Evolutionary conservation across 2,113 vertebrate species (phyloP).

Genomic region (Sorex araneus): DNA sequence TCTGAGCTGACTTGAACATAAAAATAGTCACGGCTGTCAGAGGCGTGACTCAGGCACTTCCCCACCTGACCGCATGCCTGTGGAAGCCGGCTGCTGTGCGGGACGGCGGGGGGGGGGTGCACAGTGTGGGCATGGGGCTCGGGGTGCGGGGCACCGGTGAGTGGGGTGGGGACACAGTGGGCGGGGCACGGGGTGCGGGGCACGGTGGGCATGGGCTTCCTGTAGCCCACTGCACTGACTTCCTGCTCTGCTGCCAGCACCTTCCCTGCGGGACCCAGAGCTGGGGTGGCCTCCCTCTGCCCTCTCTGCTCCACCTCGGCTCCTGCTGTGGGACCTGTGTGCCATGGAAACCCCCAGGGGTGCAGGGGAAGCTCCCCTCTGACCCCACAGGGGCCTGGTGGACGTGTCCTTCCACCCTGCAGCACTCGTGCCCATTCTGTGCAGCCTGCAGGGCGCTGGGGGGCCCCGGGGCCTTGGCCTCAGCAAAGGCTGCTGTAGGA

Average conservation of each 20-base stretch:
- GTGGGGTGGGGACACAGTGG: too few relatives aligned
- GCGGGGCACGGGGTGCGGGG: too few relatives aligned
- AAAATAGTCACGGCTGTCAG: conserved; percentile 51
- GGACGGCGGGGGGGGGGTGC: neutral
- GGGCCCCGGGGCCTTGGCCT: too few relatives aligned
- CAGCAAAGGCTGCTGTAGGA: too few relatives aligned
- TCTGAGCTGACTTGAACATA: conserved; percentile 74
- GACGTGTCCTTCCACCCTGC: neutral
- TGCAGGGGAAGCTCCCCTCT: neutral
- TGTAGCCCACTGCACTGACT: too few relatives aligned
- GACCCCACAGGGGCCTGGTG: neutral
- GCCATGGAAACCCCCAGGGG: neutral
- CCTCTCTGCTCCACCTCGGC: neutral
- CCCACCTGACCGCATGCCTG: neutral
- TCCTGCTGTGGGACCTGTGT: accelerated
- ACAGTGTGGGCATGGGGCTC: too few relatives aligned
- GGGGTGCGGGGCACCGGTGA: too few relatives aligned
- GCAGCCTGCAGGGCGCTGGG: too few relatives aligned
- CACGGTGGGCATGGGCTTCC: too few relatives aligned
- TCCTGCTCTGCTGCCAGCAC: too few relatives aligned
- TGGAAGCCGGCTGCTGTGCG: neutral
- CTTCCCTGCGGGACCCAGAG: neutral
- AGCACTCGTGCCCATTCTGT: too few relatives aligned
- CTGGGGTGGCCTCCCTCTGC: neutral
- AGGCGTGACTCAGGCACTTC: conserved; percentile 61